Percentiles rank a stretch among this genome's conserved stretches.
These are phyloP conservation scores for Drosophila putrida DNA, from an alignment of 2,888 invertebrate species.

Conservation along the genomic window DNA sequence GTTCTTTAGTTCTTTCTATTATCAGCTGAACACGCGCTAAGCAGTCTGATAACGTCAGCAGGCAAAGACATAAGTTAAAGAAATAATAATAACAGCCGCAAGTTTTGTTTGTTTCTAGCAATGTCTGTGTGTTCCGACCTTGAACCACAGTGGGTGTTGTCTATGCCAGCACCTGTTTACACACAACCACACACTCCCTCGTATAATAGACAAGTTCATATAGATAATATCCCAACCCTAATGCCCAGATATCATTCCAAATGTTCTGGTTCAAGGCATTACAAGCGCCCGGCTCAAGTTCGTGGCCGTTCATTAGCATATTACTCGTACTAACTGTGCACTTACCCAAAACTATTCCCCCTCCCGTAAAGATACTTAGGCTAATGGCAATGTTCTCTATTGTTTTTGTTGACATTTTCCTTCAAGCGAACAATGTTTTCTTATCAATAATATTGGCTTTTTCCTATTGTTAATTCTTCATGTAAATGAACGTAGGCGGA, in stretches of 20 bases:
- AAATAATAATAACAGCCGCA: conserved; percentile 13
- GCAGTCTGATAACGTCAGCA: conserved; percentile 40
- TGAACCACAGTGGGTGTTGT: conserved; percentile 63
- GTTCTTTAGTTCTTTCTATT: conserved; percentile 22
- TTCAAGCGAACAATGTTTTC: conserved; percentile 39
- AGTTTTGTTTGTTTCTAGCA: conserved; percentile 46
- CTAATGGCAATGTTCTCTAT: conserved; percentile 62
- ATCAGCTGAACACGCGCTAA: conserved; percentile 46
- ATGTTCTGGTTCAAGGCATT: conserved; percentile 63
- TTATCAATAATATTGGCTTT: conserved; percentile 66
- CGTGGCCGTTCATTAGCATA: conserved; percentile 78
- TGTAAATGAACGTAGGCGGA: conserved; percentile 17
- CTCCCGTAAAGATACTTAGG: conserved; percentile 43
- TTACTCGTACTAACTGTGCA: conserved; percentile 45
- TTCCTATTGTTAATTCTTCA: conserved; percentile 20
- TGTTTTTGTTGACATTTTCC: conserved; percentile 29
- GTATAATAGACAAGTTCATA: conserved; percentile 49
- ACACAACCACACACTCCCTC: conserved; percentile 30
- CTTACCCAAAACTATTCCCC: conserved; percentile 36
- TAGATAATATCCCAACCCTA: conserved; percentile 47
- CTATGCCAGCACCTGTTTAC: conserved; percentile 63
- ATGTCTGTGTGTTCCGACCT: conserved; percentile 54
- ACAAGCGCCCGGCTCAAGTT: conserved; percentile 65
- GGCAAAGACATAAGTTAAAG: conserved; percentile 13
- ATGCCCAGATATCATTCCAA: conserved; percentile 21